A percentile compares a stretch with the other conserved stretches of the same genome.
Conservation (phyloP, 2,888 invertebrate species). For the Ichneumoninae sp. region DNA sequence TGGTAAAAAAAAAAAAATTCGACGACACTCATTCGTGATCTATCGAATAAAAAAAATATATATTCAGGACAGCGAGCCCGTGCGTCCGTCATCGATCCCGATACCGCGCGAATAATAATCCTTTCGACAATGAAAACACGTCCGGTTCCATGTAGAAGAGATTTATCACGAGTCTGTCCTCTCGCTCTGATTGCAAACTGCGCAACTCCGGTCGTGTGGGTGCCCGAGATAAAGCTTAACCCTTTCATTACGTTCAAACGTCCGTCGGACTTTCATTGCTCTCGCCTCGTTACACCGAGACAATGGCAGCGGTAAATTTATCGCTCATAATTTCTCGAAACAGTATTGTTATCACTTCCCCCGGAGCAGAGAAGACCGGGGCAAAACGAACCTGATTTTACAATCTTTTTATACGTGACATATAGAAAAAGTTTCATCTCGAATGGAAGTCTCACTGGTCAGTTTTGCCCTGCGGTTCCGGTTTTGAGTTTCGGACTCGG, state of each 20-base stretch:
- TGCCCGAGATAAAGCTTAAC: conserved; percentile 48
- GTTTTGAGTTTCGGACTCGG: neutral
- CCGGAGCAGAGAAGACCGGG: neutral
- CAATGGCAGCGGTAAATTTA: neutral
- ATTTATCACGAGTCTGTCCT: conserved; percentile 53
- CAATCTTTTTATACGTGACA: no score
- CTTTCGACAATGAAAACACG: conserved; percentile 30
- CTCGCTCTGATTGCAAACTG: conserved; percentile 50
- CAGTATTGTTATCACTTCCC: conserved; percentile 17
- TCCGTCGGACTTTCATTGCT: neutral
- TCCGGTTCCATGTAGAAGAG: conserved; percentile 52
- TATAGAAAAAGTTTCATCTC: no score
- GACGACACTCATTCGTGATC: neutral
- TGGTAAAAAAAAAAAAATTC: neutral
- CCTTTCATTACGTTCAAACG: conserved; percentile 19
- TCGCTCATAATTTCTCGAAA: conserved; percentile 1
- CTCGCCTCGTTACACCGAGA: conserved; percentile 21
- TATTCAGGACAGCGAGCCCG: neutral
- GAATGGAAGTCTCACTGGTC: no score
- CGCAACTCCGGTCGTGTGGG: conserved; percentile 51
- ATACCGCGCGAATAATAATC: conserved; percentile 52
- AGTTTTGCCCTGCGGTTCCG: no score
- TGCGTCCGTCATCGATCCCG: conserved; percentile 11
- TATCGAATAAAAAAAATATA: neutral
- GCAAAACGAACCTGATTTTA: no score